These are phyloP conservation scores for Ostrea denselamellosa DNA, from an alignment of 1,140 invertebrate genomes.

Conservation along the genomic window DNA sequence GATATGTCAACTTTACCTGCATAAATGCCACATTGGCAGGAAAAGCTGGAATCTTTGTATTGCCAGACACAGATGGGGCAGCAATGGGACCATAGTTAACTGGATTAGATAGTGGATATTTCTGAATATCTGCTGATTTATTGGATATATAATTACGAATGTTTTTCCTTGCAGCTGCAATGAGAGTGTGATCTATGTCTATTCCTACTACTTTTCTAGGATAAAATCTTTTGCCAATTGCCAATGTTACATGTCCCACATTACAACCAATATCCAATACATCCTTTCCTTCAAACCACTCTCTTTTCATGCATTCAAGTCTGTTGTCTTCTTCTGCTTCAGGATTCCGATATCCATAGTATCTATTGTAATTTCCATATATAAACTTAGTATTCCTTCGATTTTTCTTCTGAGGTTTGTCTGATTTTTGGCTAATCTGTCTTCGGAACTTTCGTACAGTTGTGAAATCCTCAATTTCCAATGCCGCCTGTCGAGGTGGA, in stretches of 20 bases:
- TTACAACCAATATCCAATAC: conserved; percentile 99
- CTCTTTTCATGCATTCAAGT: conserved; percentile 88
- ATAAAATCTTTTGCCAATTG: conserved; percentile 89
- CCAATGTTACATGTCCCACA: conserved; percentile 93
- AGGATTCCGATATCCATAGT: conserved; percentile 96
- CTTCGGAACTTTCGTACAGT: conserved; percentile 56
- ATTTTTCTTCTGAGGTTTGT: conserved; percentile 39
- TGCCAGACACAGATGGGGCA: conserved; percentile 82
- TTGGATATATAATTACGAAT: conserved; percentile 87
- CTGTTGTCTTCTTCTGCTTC: conserved; percentile 89
- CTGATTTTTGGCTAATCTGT: conserved; percentile 52
- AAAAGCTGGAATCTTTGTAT: conserved; percentile 81
- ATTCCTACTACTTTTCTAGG: conserved; percentile 93
- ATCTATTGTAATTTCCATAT: conserved; percentile 97
- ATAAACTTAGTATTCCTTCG: conserved; percentile 83
- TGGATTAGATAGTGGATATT: conserved; percentile 89
- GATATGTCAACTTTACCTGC: conserved; percentile 80
- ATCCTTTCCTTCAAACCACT: conserved; percentile 93
- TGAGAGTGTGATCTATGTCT: conserved; percentile 95
- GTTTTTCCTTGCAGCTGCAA: conserved; percentile 90
- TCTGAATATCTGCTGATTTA: conserved; percentile 62
- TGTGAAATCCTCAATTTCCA: conserved; percentile 54
- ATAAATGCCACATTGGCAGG: conserved; percentile 92
- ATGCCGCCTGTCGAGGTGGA: conserved; percentile 50
- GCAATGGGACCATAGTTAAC: conserved; percentile 89